phyloP scores from a whole-genome alignment of 2,113 vertebrate species.

The Sitta europaea region DNA sequence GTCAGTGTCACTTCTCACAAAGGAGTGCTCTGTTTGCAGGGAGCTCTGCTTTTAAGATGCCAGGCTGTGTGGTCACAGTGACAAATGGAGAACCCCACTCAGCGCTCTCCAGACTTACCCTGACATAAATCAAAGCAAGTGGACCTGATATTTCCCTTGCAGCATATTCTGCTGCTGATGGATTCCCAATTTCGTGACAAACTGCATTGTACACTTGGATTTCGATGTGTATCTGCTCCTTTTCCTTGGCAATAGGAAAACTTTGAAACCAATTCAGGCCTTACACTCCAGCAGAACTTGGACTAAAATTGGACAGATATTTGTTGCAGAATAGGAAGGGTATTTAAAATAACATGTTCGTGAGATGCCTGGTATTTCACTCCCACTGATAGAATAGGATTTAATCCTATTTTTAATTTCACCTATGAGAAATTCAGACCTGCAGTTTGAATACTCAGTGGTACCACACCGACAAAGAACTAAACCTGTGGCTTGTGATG shows the following conservation, averaged over 20 bases:
- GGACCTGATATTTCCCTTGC: conserved; percentile 44
- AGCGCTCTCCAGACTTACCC: not conserved
- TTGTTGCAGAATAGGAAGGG: not conserved
- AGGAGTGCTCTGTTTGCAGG: conserved; percentile 38
- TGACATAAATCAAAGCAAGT: conserved; percentile 41
- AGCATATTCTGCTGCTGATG: conserved; percentile 41
- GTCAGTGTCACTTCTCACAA: conserved; percentile 42
- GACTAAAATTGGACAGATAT: conserved; percentile 24
- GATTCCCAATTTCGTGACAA: conserved; percentile 39
- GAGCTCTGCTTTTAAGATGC: conserved; percentile 44
- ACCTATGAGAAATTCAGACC: not conserved
- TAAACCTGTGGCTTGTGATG: not conserved
- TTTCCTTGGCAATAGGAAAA: conserved; percentile 22
- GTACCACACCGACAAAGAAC: not conserved
- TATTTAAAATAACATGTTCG: conserved; percentile 15
- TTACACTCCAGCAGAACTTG: not conserved
- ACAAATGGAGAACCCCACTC: conserved; percentile 39
- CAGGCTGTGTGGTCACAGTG: conserved; percentile 27
- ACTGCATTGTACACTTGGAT: conserved; percentile 5
- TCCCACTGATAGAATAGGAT: not conserved
- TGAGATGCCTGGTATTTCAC: conserved; percentile 12
- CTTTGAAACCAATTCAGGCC: conserved; percentile 1
- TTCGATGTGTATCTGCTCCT: not conserved
- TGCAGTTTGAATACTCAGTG: not conserved
- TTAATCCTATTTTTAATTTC: not conserved